Evolutionary conservation across 2,797 vertebrate species (phyloP).

Genomic region (Simalia tracyae): DNA sequence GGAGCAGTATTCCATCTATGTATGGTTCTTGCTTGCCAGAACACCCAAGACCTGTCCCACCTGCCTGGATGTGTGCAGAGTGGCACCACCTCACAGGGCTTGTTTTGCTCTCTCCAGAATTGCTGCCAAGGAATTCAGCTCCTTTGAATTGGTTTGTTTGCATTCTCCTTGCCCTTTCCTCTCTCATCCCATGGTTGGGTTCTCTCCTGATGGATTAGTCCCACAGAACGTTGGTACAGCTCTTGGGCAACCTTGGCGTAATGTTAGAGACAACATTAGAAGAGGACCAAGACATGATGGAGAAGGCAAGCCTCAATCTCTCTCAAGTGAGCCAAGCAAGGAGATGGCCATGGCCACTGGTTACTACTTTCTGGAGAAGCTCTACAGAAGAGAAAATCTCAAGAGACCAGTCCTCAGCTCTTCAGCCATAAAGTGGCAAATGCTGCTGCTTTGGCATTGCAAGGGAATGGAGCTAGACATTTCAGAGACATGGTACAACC

Average conservation of each 20-base stretch:
- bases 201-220: background rate
- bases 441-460: background rate
- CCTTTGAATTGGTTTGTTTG: slow-evolving; percentile 60
- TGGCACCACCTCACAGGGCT: slow-evolving; percentile 52
- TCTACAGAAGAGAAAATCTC: background rate
- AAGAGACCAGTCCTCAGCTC: background rate
- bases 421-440: background rate
- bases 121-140: slow-evolving; percentile 57
- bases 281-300: background rate
- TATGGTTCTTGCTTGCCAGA: slow-evolving; percentile 61
- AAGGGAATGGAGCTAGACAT: background rate
- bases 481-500: background rate
- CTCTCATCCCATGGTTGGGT: background rate
- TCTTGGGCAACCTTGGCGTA: background rate
- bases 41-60: slow-evolving; percentile 53
- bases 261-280: background rate
- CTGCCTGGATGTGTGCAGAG: slow-evolving; percentile 56
- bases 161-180: background rate
- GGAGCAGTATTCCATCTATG: slow-evolving; percentile 37
- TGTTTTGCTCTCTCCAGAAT: slow-evolving; percentile 48
- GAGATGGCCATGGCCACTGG: background rate
- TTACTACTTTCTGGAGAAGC: background rate
- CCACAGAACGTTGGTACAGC: background rate
- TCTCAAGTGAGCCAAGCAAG: background rate
- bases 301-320: background rate